Percentiles rank a stretch among this genome's conserved stretches.
Conservation (phyloP, 1,140 invertebrate genomes). For the Drosophila azteca region DNA sequence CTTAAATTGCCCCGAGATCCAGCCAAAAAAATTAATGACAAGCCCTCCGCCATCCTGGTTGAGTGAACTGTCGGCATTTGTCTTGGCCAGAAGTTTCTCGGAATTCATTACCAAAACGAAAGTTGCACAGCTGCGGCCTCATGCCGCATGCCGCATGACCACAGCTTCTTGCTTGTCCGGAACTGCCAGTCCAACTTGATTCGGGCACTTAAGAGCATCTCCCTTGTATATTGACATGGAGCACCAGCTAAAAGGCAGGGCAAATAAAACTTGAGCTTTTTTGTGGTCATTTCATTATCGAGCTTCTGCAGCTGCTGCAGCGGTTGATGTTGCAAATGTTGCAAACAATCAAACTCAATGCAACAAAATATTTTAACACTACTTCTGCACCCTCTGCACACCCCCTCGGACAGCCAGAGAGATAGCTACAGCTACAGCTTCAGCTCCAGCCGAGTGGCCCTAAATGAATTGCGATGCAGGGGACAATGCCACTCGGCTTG, state of each 20-base stretch:
- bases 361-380: constrained; percentile 48
- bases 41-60: constrained; percentile 26
- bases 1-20: constrained; percentile 1
- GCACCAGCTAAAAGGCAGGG: constrained; percentile 14
- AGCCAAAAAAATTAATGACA: constrained; percentile 18
- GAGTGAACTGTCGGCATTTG: constrained; percentile 42
- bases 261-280: constrained; percentile 35
- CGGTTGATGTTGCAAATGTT: constrained; percentile 32
- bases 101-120: constrained; percentile 25
- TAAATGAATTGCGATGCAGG: constrained; percentile 16
- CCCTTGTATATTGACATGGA: constrained; percentile 36
- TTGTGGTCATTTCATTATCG: constrained; percentile 56
- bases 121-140: constrained; percentile 20
- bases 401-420: too few species aligned
- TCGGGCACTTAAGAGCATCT: constrained; percentile 34
- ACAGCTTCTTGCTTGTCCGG: constrained; percentile 9
- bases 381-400: background rate
- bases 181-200: constrained; percentile 4
- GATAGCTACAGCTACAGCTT: too few species aligned
- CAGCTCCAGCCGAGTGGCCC: background rate
- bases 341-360: constrained; percentile 46
- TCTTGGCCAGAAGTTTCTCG: constrained; percentile 30
- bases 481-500: constrained; percentile 32
- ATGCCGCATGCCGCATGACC: background rate
- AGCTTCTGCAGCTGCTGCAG: constrained; percentile 12